phyloP scores from a whole-genome alignment of 2,113 vertebrate species.

The Motacilla alba region DNA sequence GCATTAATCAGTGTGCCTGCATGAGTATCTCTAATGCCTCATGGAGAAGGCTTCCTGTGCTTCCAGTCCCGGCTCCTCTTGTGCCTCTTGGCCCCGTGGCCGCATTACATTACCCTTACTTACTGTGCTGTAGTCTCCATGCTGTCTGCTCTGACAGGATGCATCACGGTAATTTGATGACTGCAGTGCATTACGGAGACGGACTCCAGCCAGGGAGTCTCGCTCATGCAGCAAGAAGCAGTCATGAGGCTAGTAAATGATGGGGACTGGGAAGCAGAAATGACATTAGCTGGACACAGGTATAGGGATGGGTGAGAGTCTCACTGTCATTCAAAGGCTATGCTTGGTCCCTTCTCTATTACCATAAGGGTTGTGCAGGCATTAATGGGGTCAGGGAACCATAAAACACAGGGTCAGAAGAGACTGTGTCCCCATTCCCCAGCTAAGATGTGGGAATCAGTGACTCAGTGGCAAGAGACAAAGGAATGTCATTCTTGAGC shows the following conservation, averaged over 20 bases:
- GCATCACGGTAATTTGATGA: constrained; percentile 58
- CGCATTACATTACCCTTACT: constrained; percentile 46
- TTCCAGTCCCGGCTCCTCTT: constrained; percentile 19
- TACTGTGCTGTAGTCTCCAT: not conserved
- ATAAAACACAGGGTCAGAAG: not conserved
- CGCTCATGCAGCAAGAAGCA: not conserved
- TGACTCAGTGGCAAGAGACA: constrained; percentile 24
- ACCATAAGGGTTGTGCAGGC: not conserved
- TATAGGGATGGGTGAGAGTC: not conserved
- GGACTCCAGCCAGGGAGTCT: not conserved
- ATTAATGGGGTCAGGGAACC: not conserved
- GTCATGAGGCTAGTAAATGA: not conserved
- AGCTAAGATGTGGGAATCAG: constrained; percentile 18
- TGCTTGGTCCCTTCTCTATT: not conserved
- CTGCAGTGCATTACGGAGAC: not conserved
- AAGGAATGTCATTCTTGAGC: constrained; percentile 31
- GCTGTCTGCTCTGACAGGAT: constrained; percentile 46
- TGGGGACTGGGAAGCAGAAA: not conserved
- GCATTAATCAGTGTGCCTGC: constrained; percentile 25
- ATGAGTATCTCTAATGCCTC: constrained; percentile 54
- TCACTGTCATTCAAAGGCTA: not conserved
- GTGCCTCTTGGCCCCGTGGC: not conserved
- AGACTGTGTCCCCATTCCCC: not conserved
- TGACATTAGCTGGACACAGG: not conserved
- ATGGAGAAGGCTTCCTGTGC: constrained; percentile 45